Conservation (phyloP, 2,797 vertebrate genomes). For the Tragopan temminckii region DNA sequence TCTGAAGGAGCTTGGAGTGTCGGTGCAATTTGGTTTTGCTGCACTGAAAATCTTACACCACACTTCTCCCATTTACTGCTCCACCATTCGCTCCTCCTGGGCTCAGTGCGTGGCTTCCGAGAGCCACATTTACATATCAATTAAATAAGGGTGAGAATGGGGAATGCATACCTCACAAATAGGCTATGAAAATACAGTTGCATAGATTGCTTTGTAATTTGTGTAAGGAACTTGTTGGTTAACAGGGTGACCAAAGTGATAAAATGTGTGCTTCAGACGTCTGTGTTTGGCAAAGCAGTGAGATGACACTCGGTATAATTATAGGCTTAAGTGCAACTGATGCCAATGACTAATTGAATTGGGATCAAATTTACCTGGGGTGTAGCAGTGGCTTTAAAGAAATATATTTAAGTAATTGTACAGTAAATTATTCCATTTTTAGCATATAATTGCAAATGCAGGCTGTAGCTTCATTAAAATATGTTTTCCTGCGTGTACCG, state of each 20-base stretch:
- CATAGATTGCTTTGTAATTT: background rate
- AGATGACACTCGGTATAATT: background rate
- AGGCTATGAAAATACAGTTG: background rate
- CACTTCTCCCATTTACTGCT: background rate
- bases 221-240: background rate
- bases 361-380: background rate
- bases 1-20: too few relatives aligned
- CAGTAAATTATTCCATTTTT: background rate
- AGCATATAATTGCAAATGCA: background rate
- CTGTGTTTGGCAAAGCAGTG: background rate
- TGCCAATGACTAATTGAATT: background rate
- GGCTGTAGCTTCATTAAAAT: background rate
- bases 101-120: background rate
- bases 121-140: background rate
- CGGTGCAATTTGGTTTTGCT: background rate
- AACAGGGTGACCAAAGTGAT: background rate
- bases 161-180: background rate
- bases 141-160: background rate
- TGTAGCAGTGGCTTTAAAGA: background rate
- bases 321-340: background rate
- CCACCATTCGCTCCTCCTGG: background rate
- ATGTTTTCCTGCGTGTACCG: background rate
- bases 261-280: accelerated
- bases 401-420: background rate
- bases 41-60: too few relatives aligned